Base-by-base conservation (phyloP, 2,797 vertebrate genomes). In the Dermochelys coriacea region DNA sequence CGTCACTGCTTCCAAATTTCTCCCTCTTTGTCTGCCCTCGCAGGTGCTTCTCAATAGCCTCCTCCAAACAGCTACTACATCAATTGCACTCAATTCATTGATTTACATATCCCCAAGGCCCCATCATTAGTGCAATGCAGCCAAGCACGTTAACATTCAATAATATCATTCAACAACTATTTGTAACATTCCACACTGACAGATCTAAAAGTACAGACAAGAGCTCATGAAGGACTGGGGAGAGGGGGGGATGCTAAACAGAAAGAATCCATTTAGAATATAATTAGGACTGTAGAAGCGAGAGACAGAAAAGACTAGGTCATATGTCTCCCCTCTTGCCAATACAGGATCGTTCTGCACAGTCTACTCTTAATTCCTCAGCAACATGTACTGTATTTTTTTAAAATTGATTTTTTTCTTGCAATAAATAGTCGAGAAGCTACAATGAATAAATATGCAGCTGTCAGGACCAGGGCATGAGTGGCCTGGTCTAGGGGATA, bases 41-140 rank as follows among this genome's bases (percentile, higher is more conserved):
- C 93, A 93, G 95, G 90, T 59, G 95, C 91, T 88, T 93, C 95
- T 88, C 93, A 95, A 86, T 78, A 93, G 54, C 85, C 55, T 93
- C 89, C 90, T 95, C 93, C 93, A 92, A 95, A 82, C 74, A 91
- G 86, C 94, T 88, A 93, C 93, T 91, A 88, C 85, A 88, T 91
- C 95, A 96, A 93, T 95, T 95, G 31, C 45, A 91, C 91, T 84
- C 95, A 95, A 95, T 97, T 97, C 96, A 97, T 92, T 92, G 90
- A 96, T 97, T 96, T 96, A 94, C 95, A 97, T 96, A 96, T 97
- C 96, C 94, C 95, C 95, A 93, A 96, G 94, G 96, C 74, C 94
- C 90, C 84, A 51, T 88, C 96, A 96, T 97, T 96, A 97, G 93
- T 96, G 93, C 96, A 95, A 95, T 90, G 96, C 96, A 97, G 90